Conservation (phyloP, 2,888 invertebrate species). For the Ceriagrion tenellum region DNA sequence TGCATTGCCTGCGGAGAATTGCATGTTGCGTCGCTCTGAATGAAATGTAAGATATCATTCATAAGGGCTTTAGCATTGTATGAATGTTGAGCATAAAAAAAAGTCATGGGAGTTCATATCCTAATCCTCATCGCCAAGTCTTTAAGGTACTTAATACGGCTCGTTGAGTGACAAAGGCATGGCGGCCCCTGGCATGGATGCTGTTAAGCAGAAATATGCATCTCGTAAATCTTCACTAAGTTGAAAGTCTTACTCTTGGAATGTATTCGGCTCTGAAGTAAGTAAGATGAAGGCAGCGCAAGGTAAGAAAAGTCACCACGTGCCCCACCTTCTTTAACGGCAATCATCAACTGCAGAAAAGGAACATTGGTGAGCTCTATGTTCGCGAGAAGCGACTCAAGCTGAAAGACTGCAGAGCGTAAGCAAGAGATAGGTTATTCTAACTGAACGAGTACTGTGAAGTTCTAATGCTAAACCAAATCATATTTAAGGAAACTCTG, state of each 20-base stretch:
- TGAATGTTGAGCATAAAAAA: not conserved
- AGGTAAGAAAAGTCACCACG: not conserved
- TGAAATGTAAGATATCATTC: not conserved
- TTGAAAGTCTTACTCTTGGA: conserved; percentile 14
- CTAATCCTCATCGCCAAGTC: not conserved
- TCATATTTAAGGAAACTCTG: too few species aligned
- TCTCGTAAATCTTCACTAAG: conserved; percentile 8
- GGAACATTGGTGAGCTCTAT: not conserved
- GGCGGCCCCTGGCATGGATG: not conserved
- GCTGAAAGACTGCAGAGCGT: not conserved
- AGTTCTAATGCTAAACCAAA: too few species aligned
- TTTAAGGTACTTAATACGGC: not conserved
- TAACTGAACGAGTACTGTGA: too few species aligned
- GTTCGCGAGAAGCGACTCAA: not conserved
- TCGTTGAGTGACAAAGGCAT: not conserved
- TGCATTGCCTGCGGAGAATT: not conserved
- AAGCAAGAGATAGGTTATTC: not conserved
- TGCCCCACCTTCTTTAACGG: not conserved
- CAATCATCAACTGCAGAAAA: not conserved
- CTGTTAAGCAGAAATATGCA: conserved; percentile 23
- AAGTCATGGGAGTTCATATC: not conserved
- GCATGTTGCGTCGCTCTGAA: not conserved
- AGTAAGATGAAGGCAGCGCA: not conserved
- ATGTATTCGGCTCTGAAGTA: not conserved
- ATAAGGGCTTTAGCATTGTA: not conserved